These are phyloP conservation scores for Alligator mississippiensis DNA, from an alignment of 2,113 vertebrate species.

Conservation along the genomic window DNA sequence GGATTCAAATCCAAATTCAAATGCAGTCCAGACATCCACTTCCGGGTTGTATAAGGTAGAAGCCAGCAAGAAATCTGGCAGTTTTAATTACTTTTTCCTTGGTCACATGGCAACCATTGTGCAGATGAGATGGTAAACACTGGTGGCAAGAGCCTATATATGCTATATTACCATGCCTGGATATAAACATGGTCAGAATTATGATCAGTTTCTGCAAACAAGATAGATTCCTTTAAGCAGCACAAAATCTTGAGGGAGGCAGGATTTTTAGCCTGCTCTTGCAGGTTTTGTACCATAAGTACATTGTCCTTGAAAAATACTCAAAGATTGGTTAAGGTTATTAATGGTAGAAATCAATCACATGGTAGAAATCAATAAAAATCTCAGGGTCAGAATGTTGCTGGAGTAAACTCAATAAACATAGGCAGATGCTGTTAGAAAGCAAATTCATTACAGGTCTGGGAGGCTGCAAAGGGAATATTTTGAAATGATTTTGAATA, in stretches of 20 bases:
- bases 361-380: rapidly evolving
- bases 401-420: not conserved
- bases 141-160: not conserved
- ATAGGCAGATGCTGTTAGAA: not conserved
- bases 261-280: not conserved
- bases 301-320: not conserved
- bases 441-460: not conserved
- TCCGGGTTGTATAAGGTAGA: not conserved
- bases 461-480: not conserved
- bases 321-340: not conserved
- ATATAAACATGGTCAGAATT: not conserved
- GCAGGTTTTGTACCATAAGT: not conserved
- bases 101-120: not conserved
- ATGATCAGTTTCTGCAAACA: not conserved
- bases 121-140: not conserved
- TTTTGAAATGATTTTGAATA: not conserved
- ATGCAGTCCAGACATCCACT: not conserved
- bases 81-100: not conserved
- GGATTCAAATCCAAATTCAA: not conserved
- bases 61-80: not conserved
- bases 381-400: not conserved
- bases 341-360: not conserved
- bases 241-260: not conserved
- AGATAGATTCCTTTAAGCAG: too few relatives aligned
- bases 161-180: not conserved